Conservation (phyloP, 2,113 vertebrate species). For the Pollimyrus isidori region DNA sequence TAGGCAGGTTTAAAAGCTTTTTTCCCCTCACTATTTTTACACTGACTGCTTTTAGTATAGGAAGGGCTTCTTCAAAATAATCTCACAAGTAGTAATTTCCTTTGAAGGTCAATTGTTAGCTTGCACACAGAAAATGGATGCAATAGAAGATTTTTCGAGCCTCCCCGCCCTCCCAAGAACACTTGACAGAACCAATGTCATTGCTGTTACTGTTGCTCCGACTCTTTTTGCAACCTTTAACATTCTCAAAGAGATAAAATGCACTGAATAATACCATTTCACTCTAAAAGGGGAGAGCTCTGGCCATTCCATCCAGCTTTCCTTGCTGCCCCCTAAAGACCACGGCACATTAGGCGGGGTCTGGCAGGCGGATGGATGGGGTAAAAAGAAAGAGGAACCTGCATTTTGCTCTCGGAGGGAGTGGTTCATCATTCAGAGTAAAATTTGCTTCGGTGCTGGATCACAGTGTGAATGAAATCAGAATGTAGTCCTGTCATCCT, state of each 20-base stretch:
- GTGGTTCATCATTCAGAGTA: not conserved
- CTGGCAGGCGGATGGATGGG: not conserved
- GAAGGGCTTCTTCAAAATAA: conserved; percentile 7
- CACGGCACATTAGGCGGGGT: not conserved
- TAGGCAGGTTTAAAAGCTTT: conserved; percentile 15
- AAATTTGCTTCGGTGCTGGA: not conserved
- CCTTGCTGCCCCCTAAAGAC: not conserved
- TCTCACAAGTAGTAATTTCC: conserved; percentile 11
- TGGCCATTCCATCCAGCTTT: not conserved
- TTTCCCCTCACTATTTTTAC: not conserved
- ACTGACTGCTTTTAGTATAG: not conserved
- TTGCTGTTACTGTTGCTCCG: conserved; percentile 8
- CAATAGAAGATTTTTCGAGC: conserved; percentile 7
- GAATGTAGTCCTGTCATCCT: not conserved
- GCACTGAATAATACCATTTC: conserved; percentile 3
- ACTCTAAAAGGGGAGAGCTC: not conserved
- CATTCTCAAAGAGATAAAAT: conserved; percentile 14
- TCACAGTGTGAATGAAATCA: not conserved
- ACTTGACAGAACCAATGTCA: conserved; percentile 11
- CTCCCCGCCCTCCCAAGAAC: not conserved
- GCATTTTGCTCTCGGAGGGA: not conserved
- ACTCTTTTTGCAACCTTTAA: conserved; percentile 15
- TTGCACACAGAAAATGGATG: conserved; percentile 28
- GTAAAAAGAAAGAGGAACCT: not conserved
- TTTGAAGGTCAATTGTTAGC: conserved; percentile 23